Evolutionary conservation across 2,113 vertebrate species (phyloP), one percentile per base, ranked within the genome.

Genomic region (Heptranchias perlo): DNA sequence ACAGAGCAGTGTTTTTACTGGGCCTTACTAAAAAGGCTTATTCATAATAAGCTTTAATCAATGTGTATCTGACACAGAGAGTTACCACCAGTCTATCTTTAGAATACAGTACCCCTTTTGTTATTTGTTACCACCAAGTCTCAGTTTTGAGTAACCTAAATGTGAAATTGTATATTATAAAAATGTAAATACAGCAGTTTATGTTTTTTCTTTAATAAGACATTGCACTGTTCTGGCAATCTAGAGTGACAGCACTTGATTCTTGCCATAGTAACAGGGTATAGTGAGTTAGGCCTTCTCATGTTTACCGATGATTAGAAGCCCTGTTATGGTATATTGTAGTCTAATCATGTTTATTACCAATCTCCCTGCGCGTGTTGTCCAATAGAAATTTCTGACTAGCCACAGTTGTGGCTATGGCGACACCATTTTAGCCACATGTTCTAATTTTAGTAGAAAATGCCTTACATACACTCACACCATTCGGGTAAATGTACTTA

Each of bases 331-430:
- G 54, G 82, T 13, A 49, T 25, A 21, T 54, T 28, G 47, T 54
- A 89, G 47, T 31, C 47, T 54, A 89, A 89, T 89, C 86, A 28
- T 89, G 86, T 49, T 54, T 89, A 54, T 89, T 89, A 54, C 86
- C n/a, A 82, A 82, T 44, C 3, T 25, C 65, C 16, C 44, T 87
- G 44, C 47, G 84, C 21, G 39, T 44, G 18, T 7, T 35, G 23
- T 31, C 67, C 69, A 76, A 76, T 28, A 35, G 28, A 76, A 76
- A 76, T 69, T 69, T 69, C 23, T 25, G 16, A 69, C 16, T 3
- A 35, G 58, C 58, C 58, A 58, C 35, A 11, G 5, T 7, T n/a
- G 6, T n/a, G 73, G 73, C 73, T n/a, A 76, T 76, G 28, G 58
- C 31, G 35, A 35, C 10, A 35, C 6, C 28, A 76, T 76, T 76